Evolutionary conservation across 2,888 invertebrate species (phyloP).

Genomic region (Sinopyrophorus schimmeli): DNA sequence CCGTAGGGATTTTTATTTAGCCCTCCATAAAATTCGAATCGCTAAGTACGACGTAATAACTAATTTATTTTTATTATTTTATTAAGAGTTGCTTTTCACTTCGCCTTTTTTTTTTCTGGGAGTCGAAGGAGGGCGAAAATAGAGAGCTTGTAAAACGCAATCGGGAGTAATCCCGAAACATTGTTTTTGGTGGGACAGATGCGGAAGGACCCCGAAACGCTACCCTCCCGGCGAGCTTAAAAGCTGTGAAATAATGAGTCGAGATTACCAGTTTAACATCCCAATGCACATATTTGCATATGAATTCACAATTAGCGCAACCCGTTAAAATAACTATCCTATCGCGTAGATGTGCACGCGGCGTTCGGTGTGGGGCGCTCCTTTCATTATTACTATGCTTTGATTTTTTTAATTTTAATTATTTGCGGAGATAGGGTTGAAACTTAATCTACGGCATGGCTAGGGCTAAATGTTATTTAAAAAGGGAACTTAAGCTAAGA

Average conservation of each 20-base stretch:
- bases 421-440: no score
- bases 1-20: conserved; percentile 33
- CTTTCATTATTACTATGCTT: no score
- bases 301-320: conserved; percentile 56
- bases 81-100: neutral
- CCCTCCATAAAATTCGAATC: conserved; percentile 21
- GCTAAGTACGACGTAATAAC: conserved; percentile 11
- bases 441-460: no score
- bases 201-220: conserved; percentile 21
- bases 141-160: conserved; percentile 17
- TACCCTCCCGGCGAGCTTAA: conserved; percentile 49
- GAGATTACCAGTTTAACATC: conserved; percentile 54
- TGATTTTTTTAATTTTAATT: conserved; percentile 18
- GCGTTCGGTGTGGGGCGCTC: conserved; percentile 3
- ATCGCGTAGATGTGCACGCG: conserved; percentile 17
- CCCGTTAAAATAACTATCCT: conserved; percentile 44
- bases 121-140: neutral
- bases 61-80: conserved; percentile 14
- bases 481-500: no score
- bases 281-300: conserved; percentile 55
- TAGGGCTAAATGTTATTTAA: no score
- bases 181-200: conserved; percentile 28
- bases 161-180: conserved; percentile 24
- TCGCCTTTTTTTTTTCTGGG: neutral
- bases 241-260: conserved; percentile 55